Base-by-base conservation (phyloP, 2,888 invertebrate species). In the Hermaeophaga mercurialis region DNA sequence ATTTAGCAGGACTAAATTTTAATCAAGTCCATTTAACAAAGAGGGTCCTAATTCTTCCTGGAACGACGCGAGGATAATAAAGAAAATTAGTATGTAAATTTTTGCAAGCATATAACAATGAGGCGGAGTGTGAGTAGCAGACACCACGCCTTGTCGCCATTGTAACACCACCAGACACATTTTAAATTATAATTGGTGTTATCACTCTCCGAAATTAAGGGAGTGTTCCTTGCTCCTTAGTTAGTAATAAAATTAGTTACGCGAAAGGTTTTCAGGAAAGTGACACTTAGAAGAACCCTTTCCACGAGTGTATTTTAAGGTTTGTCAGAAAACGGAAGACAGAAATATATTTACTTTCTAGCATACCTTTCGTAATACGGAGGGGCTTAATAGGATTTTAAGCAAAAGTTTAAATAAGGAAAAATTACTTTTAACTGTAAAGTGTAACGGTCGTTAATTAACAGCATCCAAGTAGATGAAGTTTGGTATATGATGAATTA, bases 131-230 rank as follows among this genome's bases (percentile, higher is more conserved):
- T 9, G 31, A 31, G 31, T 12, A 4, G 36, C 39, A 48, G 48
- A 48, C 48, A 39, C 66, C 68, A 63, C 68, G 60, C 68, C 66
- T 65, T 63, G 63, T 58, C 62, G 60, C 60, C 58, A 56, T 59
- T 65, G 63, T 66, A 70, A 68, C 68, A 67, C 66, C 68, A 66
- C 70, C 59, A 54, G 68, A 67, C 71, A 68, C 72, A 70, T 73
- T 74, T 69, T 68, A 70, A 68, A 70, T 70, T 72, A 70, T 74
- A 73, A 73, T 73, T 71, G 70, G 69, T 66, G 69, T 72, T 74
- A 73, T 72, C 72, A 73, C 69, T 71, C 66, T 61, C 65, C 62
- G 71, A 72, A 73, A 74, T 72, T 71, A 36, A 70, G 67, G 70
- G 72, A 62, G 71, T 68, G 71, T 66, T 68, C 39, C 28, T 48